Percentiles rank a stretch among this genome's conserved stretches.
Evolutionary conservation across 2,113 vertebrate species (phyloP).

Genomic region (Lampris incognitus): DNA sequence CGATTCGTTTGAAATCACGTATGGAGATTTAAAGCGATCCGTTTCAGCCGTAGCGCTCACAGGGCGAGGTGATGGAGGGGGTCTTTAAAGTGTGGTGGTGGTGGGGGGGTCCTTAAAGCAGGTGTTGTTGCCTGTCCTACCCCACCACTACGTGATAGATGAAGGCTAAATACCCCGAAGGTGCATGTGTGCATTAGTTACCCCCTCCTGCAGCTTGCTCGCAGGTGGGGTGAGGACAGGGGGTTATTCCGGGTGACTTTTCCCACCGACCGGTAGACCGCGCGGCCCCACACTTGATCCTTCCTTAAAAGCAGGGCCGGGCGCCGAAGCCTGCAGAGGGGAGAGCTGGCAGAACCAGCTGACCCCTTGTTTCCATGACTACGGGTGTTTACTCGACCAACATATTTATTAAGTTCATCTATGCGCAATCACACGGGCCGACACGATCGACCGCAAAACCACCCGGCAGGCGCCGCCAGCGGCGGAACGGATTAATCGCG

Average conservation of each 20-base stretch:
- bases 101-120: no score
- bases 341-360: conserved; percentile 64
- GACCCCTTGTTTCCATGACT: conserved; percentile 57
- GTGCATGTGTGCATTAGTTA: neutral
- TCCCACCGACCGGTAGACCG: conserved; percentile 39
- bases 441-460: conserved; percentile 47
- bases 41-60: no score
- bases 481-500: conserved; percentile 52
- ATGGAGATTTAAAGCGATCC: no score
- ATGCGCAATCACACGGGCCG: conserved; percentile 55
- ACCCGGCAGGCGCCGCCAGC: conserved; percentile 45
- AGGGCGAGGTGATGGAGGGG: no score
- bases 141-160: neutral
- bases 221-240: conserved; percentile 38
- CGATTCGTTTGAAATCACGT: no score
- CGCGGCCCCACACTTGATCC: conserved; percentile 38
- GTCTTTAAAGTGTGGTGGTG: no score
- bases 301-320: conserved; percentile 16
- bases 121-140: no score
- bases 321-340: conserved; percentile 19
- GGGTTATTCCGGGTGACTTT: conserved; percentile 53
- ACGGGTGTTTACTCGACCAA: conserved; percentile 67
- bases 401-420: conserved; percentile 61
- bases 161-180: neutral
- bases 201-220: neutral